These are phyloP conservation scores for Acropora yongei DNA, from an alignment of 64 coral and sea anemone species.

Conservation along the genomic window DNA sequence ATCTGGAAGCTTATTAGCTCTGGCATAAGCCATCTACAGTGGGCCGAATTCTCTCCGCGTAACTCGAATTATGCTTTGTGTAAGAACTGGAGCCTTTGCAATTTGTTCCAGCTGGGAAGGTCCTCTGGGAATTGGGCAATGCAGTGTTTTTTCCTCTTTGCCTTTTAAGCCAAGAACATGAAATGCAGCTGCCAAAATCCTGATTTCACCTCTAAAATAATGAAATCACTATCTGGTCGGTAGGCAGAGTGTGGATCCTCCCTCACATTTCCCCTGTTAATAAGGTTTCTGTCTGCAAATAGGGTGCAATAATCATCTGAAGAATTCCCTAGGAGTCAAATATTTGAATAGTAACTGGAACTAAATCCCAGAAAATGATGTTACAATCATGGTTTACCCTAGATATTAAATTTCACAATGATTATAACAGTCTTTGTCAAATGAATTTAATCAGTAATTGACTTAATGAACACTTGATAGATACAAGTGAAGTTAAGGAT, in stretches of 20 bases:
- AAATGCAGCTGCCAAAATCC: constrained; percentile 54
- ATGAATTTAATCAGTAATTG: background rate
- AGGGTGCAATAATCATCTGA: background rate
- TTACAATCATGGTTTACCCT: background rate
- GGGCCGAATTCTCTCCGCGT: no score
- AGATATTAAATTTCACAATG: background rate
- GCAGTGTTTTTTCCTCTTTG: constrained; percentile 8
- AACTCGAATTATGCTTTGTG: constrained; percentile 2
- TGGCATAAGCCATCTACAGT: no score
- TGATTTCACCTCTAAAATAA: constrained; percentile 43
- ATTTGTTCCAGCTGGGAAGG: constrained; percentile 36
- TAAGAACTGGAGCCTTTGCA: constrained; percentile 53
- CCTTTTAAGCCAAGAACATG: constrained; percentile 21
- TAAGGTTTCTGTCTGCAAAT: no score
- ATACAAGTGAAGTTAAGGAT: constrained; percentile 1
- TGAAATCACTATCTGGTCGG: background rate
- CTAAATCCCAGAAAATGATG: background rate
- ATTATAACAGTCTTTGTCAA: constrained; percentile 10
- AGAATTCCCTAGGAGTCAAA: constrained; percentile 13
- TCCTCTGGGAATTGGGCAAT: constrained; percentile 14
- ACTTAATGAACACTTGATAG: background rate
- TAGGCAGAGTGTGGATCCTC: no score
- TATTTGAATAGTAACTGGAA: constrained; percentile 12
- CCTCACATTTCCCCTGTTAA: no score
- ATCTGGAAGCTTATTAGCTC: no score